Evolutionary conservation across 2,113 vertebrate genomes (phyloP).

Genomic region (Ageneiosus marmoratus): DNA sequence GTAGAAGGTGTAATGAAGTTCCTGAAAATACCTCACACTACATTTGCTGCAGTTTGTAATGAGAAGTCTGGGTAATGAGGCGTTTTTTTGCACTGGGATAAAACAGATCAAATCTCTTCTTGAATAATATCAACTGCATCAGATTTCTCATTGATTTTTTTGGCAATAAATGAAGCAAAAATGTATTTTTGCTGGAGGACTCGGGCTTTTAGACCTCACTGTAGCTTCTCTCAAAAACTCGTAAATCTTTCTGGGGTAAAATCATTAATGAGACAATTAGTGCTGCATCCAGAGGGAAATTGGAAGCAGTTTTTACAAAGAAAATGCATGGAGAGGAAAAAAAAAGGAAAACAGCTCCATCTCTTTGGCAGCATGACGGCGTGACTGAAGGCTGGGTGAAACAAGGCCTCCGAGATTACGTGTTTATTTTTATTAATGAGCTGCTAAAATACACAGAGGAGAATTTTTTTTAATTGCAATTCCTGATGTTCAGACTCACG

Average conservation of each 20-base stretch:
- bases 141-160: neutral
- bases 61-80: neutral
- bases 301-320: conserved; percentile 4
- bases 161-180: conserved; percentile 17
- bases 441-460: conserved; percentile 3
- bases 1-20: neutral
- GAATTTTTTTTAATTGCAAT: neutral
- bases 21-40: neutral
- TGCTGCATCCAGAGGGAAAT: conserved; percentile 10
- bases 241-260: conserved; percentile 20
- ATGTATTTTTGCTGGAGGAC: neutral
- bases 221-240: conserved; percentile 3
- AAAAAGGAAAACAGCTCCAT: neutral
- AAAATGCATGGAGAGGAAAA: neutral
- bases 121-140: conserved; percentile 12
- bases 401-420: conserved; percentile 12
- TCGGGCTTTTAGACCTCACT: neutral
- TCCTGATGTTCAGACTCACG: neutral
- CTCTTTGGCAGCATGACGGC: conserved; percentile 1
- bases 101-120: conserved; percentile 11
- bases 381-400: conserved; percentile 15
- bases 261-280: conserved; percentile 36
- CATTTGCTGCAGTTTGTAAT: conserved; percentile 2
- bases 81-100: neutral
- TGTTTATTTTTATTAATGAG: conserved; percentile 28